A percentile compares a stretch with the other conserved stretches of the same genome.
Evolutionary conservation across 2,888 invertebrate species (phyloP).

Genomic region (Caenorhabditis sinica): DNA sequence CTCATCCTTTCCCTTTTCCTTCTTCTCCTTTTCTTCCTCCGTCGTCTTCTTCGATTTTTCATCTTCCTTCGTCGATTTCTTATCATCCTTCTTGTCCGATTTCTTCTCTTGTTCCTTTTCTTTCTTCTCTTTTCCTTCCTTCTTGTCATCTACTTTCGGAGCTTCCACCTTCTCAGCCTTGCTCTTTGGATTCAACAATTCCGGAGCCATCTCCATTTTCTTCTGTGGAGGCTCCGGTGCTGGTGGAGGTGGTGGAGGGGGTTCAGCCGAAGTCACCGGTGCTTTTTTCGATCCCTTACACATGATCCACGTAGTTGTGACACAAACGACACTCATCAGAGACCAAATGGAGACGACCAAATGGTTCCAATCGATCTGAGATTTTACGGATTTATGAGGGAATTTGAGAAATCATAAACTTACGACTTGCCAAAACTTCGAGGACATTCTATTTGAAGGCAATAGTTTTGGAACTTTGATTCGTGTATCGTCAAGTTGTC

Average conservation of each 20-base stretch:
- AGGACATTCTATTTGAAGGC: conserved; percentile 22
- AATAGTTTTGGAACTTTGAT: conserved; percentile 12
- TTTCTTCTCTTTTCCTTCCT: conserved; percentile 27
- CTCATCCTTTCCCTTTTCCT: conserved; percentile 17
- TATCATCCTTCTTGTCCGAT: conserved; percentile 30
- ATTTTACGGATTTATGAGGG: too few species aligned
- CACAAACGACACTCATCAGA: conserved; percentile 14
- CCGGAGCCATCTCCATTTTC: conserved; percentile 12
- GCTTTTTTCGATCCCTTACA: conserved; percentile 33
- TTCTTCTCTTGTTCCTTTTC: conserved; percentile 39
- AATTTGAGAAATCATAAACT: not conserved
- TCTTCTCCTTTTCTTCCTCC: conserved; percentile 6
- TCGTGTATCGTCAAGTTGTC: not conserved
- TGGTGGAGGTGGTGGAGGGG: conserved; percentile 13
- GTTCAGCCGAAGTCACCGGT: conserved; percentile 13
- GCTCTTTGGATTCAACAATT: conserved; percentile 8
- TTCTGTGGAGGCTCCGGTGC: conserved; percentile 13
- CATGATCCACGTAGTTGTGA: conserved; percentile 15
- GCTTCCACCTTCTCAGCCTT: conserved; percentile 5
- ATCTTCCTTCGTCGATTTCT: conserved; percentile 21
- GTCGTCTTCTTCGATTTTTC: conserved; percentile 16
- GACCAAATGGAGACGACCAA: conserved; percentile 13
- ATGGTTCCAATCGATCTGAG: conserved; percentile 34
- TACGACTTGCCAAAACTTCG: conserved; percentile 26
- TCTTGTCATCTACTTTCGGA: conserved; percentile 5